Conservation (phyloP, 92 coral and sea anemone species). For the Bergia sp. region DNA sequence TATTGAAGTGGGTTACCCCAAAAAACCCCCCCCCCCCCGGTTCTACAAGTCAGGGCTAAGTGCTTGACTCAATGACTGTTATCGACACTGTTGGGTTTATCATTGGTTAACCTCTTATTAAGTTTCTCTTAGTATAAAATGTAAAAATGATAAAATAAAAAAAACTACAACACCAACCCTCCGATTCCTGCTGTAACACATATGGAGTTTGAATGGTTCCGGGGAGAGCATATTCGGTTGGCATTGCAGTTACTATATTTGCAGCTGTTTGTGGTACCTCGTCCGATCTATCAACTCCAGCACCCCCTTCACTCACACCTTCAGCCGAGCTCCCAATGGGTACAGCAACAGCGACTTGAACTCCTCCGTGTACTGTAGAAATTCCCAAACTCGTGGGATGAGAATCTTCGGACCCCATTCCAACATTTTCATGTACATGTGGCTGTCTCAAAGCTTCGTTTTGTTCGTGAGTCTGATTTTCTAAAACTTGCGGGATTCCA, state of each 20-base stretch:
- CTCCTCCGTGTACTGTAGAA: conserved; percentile 74
- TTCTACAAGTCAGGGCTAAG: too few relatives aligned
- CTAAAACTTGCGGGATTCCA: conserved; percentile 80
- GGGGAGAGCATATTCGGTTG: conserved; percentile 71
- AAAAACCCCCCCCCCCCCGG: too few relatives aligned
- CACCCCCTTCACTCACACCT: conserved; percentile 79
- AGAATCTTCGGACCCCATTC: conserved; percentile 66
- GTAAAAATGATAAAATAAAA: too few relatives aligned
- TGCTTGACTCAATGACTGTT: too few relatives aligned
- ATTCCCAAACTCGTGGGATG: conserved; percentile 69
- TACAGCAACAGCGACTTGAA: conserved; percentile 83
- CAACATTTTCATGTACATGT: conserved; percentile 62
- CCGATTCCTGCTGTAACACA: conserved; percentile 80
- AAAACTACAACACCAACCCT: conserved; percentile 16
- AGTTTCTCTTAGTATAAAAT: neutral
- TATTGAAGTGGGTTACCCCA: too few relatives aligned
- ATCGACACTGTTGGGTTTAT: too few relatives aligned
- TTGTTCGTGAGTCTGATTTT: conserved; percentile 72
- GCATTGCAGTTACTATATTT: conserved; percentile 75
- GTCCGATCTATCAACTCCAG: conserved; percentile 76
- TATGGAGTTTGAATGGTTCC: conserved; percentile 66
- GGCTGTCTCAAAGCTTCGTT: conserved; percentile 51
- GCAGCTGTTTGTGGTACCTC: conserved; percentile 58
- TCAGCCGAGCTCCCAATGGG: conserved; percentile 67
- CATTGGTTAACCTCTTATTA: neutral